Percentiles rank a stretch among this genome's conserved stretches.
Conservation (phyloP, 2,113 vertebrate species). For the Nycticryphes semicollaris region DNA sequence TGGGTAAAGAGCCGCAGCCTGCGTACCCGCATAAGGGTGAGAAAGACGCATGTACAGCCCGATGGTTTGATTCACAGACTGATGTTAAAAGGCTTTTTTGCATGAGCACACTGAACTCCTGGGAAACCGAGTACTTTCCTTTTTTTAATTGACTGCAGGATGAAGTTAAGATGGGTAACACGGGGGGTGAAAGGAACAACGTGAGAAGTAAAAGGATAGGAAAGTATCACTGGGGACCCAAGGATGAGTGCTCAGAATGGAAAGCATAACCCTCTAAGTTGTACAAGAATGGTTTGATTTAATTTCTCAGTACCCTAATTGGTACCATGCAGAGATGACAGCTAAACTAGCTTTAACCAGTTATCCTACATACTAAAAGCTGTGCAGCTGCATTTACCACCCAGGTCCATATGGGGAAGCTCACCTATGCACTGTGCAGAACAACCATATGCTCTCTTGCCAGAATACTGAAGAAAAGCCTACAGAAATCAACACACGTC, state of each 20-base stretch:
- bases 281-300: not conserved
- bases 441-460: not conserved
- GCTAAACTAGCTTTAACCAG: not conserved
- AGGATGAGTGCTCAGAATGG: not conserved
- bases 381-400: not conserved
- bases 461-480: not conserved
- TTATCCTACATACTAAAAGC: not conserved
- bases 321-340: not conserved
- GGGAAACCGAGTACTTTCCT: not conserved
- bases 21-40: not conserved
- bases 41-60: not conserved
- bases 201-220: not conserved
- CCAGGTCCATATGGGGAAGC: not conserved
- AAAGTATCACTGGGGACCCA: not conserved
- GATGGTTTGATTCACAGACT: fast-evolving
- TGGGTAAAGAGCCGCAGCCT: not conserved
- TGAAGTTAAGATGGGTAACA: not conserved
- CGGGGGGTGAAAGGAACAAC: not conserved
- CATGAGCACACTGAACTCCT: not conserved
- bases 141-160: not conserved
- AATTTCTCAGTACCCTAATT: not conserved
- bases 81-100: not conserved
- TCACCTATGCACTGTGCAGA: not conserved
- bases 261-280: not conserved
- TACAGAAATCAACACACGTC: not conserved